Evolutionary conservation across 2,113 vertebrate species (phyloP).

Genomic region (Notothenia coriiceps): DNA sequence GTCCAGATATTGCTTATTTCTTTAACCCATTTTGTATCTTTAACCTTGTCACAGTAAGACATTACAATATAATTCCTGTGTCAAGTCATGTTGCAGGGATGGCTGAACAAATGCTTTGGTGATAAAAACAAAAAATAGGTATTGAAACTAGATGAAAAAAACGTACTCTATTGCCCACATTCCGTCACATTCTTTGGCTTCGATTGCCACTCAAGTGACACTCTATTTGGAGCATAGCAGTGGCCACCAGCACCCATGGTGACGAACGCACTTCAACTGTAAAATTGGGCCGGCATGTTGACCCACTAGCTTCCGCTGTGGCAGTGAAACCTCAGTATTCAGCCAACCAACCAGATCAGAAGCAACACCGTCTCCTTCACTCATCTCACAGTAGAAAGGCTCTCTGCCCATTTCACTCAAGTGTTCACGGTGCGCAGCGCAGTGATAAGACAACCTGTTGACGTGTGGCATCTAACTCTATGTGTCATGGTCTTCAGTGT

Average conservation of each 20-base stretch:
- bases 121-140: slow-evolving; percentile 30
- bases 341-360: slow-evolving; percentile 72
- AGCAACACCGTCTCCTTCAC: slow-evolving; percentile 70
- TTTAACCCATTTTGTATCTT: slow-evolving; percentile 25
- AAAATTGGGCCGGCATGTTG: slow-evolving; percentile 80
- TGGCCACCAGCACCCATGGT: slow-evolving; percentile 58
- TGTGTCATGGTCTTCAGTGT: slow-evolving; percentile 78
- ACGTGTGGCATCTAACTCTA: slow-evolving; percentile 70
- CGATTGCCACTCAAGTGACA: slow-evolving; percentile 68
- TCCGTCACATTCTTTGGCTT: slow-evolving; percentile 64
- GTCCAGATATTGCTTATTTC: slow-evolving; percentile 20
- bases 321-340: slow-evolving; percentile 62
- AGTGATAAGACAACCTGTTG: slow-evolving; percentile 80
- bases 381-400: slow-evolving; percentile 70
- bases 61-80: slow-evolving; percentile 42
- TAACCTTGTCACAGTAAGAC: slow-evolving; percentile 45
- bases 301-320: slow-evolving; percentile 69
- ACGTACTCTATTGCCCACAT: slow-evolving; percentile 26
- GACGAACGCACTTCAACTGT: slow-evolving; percentile 76
- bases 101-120: slow-evolving; percentile 58
- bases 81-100: slow-evolving; percentile 67
- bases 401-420: slow-evolving; percentile 77
- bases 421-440: slow-evolving; percentile 65
- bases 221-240: slow-evolving; percentile 55
- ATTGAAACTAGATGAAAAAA: background rate